Percentiles rank a stretch among this genome's conserved stretches.
Conservation (phyloP, 2,797 vertebrate genomes). For the Malurus splendens region DNA sequence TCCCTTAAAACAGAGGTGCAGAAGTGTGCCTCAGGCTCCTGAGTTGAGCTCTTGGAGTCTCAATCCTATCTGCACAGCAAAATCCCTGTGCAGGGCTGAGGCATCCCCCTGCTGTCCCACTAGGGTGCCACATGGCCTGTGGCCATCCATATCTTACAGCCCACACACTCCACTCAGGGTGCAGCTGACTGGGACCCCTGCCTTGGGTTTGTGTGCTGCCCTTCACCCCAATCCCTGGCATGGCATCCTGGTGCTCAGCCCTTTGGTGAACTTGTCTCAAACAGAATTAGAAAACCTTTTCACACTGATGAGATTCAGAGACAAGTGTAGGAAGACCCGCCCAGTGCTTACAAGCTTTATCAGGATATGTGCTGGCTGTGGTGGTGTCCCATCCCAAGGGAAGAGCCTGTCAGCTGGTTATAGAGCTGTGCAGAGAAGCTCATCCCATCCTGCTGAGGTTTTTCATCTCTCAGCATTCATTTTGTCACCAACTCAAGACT, state of each 20-base stretch:
- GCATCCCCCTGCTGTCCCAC: background rate
- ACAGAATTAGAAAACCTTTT: background rate
- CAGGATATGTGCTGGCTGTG: background rate
- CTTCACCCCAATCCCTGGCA: background rate
- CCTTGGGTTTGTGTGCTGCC: background rate
- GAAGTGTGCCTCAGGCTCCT: background rate
- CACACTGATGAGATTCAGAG: background rate
- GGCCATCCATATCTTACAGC: background rate
- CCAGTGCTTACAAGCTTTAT: background rate
- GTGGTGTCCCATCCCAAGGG: background rate
- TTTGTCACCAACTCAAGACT: background rate
- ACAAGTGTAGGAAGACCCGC: background rate
- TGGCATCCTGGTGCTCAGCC: background rate
- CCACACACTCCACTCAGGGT: fast-evolving
- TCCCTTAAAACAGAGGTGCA: background rate
- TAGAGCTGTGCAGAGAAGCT: background rate
- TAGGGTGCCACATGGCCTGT: background rate
- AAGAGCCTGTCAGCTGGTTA: background rate
- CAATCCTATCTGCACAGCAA: background rate
- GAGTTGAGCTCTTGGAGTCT: background rate
- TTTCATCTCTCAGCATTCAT: background rate
- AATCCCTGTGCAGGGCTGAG: background rate
- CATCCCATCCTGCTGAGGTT: background rate
- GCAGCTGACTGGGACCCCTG: background rate
- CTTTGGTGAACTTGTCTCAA: background rate